Evolutionary conservation across 2,888 invertebrate genomes (phyloP), one percentile per base, ranked within the genome.

Genomic region (Amblyjoppa fuscipennis): DNA sequence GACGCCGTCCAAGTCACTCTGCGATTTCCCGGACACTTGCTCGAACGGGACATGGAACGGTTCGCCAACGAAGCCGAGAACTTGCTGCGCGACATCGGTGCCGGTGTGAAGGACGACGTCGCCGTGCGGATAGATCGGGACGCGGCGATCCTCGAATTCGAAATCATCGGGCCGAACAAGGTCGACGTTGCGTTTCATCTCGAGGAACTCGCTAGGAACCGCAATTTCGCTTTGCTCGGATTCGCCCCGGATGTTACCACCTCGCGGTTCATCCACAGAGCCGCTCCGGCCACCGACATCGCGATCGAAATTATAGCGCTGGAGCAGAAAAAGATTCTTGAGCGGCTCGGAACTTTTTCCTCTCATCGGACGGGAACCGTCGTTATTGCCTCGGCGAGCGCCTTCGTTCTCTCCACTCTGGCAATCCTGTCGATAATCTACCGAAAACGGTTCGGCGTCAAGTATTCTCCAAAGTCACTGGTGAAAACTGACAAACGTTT

Each of bases 101-200:
- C 94, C 0, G 92, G 90, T 68, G 87, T 94, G 1, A 92, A 92
- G 85, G 92, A 93, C 70, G 90, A 90, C 2, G 87, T 94, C 5
- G 88, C 90, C 20, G 92, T 93, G 13, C 91, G 92, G 45, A 89
- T 94, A 11, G 91, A 92, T 80, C 91, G 91, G 0, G 94, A 94
- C 68, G 93, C 93, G 41, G 93, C 93, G 1, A 90, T 92, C 64
- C 84, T 94, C 74, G 90, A 90, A 6, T 94, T 94, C 83, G 93
- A 96, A 68, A 94, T 98, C 4, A 95, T 96, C 81, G 97, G 97
- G 4, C 95, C 96, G 0, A 96, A 96, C 87, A 97, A 98, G 90
- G 96, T 97, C 0, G 98, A 98, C 92, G 95, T 97, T 56, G 97
- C 97, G 0, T 98, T 97, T 91, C 96, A 97, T 90, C 95, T 98